Base-by-base conservation (phyloP, 1,140 invertebrate genomes). In the Cherax destructor region DNA sequence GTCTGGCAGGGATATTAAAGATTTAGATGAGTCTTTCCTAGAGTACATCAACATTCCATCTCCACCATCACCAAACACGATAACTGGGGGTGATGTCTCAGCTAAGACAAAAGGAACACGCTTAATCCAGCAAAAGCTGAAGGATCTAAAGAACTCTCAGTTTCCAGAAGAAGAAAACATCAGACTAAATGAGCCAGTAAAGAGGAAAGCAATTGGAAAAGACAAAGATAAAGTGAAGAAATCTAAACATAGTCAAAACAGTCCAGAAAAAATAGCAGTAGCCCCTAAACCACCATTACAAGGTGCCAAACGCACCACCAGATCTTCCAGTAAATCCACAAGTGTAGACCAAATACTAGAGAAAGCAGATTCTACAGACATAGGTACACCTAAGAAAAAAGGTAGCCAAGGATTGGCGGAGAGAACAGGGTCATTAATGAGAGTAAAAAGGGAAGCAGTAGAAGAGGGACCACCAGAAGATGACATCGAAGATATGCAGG, bases 1-100 rank as follows among this genome's bases (percentile, higher is more conserved):
- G 80, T 92, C 91, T 49, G 92, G 92, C n/a, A 74, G 86, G 41
- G 86, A 92, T 59, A 52, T 92, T 16, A 59, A 74, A 56, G 69
- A 84, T 24, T 11, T 77, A 7, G 83, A 80, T 6, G 50, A 13
- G 49, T 52, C 74, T 7, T 56, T 47, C 10, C 52, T 69, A 41
- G 84, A 79, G 61, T 56, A 30, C 11, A 21, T 74, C 7, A 49
- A n/a, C 24, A 11, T 47, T 16, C 78, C 65, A 47, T n/a, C 56
- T 61, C 52, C 77, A 30, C 88, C 52, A 47, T 92, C 84, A 18
- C 76, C 52, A 16, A 81, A 50, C n/a, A 24, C 9, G 0, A 41
- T n/a, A 24, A 30, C 24, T 21, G 72, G 41, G 0, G 83, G 47
- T 30, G 78, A 88, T 65, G 56, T 50, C 41, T 59, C 52, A 0